Evolutionary conservation across 2,888 invertebrate genomes (phyloP).

Genomic region (Agrenia bidenticulata): DNA sequence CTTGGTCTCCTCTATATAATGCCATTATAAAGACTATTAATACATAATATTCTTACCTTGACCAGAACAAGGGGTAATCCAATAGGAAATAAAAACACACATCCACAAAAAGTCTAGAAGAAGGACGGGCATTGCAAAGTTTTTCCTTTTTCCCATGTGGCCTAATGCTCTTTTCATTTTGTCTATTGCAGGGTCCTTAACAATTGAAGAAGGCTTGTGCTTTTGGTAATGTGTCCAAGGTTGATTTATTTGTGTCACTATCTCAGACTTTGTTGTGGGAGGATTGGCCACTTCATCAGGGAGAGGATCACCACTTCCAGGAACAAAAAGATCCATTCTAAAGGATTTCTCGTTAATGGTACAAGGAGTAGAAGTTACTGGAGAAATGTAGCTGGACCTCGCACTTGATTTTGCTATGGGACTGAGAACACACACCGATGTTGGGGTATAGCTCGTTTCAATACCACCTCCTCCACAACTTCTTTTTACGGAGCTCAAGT

Average conservation of each 20-base stretch:
- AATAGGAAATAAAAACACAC: conserved; percentile 22
- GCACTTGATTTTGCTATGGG: background rate
- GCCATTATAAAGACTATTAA: too few species aligned
- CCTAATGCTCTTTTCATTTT: background rate
- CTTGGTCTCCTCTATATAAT: too few species aligned
- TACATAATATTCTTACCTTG: conserved; percentile 37
- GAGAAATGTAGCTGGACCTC: background rate
- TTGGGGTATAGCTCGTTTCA: too few species aligned
- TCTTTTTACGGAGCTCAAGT: background rate
- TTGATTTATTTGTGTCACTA: conserved; percentile 10
- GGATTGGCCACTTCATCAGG: conserved; percentile 10
- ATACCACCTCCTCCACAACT: too few species aligned
- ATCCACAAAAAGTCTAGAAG: conserved; percentile 14
- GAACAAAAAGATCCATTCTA: conserved; percentile 1
- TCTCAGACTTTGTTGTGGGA: background rate
- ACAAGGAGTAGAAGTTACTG: background rate
- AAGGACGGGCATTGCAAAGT: background rate
- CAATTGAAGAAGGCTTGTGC: background rate
- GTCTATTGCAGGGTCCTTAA: background rate
- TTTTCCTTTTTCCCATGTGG: background rate
- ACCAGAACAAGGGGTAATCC: conserved; percentile 46
- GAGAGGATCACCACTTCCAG: background rate
- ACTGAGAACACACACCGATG: too few species aligned
- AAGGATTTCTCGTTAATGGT: background rate
- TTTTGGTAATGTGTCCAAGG: background rate